phyloP scores from a whole-genome alignment of 2,113 vertebrate species.

The Noctilio leporinus region DNA sequence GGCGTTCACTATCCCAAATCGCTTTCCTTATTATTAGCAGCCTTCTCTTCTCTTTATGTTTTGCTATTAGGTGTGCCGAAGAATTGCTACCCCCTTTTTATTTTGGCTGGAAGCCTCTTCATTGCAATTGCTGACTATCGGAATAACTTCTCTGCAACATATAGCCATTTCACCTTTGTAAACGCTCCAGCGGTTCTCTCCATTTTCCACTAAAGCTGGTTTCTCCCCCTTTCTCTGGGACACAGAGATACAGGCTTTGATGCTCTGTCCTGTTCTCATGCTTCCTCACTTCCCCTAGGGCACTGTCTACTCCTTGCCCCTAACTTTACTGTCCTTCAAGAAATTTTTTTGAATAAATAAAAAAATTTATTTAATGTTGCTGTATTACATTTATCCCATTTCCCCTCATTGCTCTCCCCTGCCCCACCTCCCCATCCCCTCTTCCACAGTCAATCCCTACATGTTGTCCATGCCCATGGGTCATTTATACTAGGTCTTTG shows the following conservation, averaged over 20 bases:
- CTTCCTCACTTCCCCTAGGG: background rate
- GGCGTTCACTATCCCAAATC: background rate
- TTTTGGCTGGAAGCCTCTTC: background rate
- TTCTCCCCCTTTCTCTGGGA: background rate
- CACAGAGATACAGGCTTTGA: background rate
- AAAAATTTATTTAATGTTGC: too few species aligned
- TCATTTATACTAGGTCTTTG: too few species aligned
- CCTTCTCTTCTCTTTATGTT: background rate
- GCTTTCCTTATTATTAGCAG: background rate
- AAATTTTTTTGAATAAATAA: too few species aligned
- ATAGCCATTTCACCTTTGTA: background rate
- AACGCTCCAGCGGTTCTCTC: background rate
- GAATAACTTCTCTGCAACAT: background rate
- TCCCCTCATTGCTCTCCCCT: too few species aligned
- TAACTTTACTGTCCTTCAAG: too few species aligned
- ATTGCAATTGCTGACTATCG: background rate
- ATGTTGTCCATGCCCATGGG: too few species aligned
- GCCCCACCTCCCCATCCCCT: too few species aligned
- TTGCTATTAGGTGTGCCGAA: background rate
- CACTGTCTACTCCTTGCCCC: background rate
- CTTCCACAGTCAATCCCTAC: too few species aligned
- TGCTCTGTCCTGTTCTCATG: background rate
- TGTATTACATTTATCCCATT: too few species aligned
- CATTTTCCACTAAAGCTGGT: background rate
- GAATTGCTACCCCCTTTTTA: background rate